phyloP scores from a whole-genome alignment of 2,888 invertebrate species.

The Ctena decussata region DNA sequence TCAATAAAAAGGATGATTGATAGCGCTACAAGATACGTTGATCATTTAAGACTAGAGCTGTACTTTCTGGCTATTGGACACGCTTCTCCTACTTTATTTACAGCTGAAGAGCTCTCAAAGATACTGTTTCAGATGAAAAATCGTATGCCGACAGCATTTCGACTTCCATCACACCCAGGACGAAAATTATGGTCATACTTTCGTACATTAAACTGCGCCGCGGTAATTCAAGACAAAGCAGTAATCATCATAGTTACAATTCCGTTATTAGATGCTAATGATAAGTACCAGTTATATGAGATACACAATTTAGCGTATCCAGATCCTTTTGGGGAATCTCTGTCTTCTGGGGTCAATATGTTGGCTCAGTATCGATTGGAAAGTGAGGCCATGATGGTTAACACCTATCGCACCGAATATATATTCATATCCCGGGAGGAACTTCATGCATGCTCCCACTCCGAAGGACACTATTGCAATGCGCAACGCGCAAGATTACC shows the following conservation, averaged over 20 bases:
- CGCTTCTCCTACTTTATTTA: neutral
- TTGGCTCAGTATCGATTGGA: neutral
- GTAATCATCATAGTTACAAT: neutral
- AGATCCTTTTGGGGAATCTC: neutral
- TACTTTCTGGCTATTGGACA: neutral
- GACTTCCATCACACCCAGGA: neutral
- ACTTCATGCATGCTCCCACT: neutral
- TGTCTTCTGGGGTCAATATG: neutral
- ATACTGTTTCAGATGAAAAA: neutral
- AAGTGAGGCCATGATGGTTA: neutral
- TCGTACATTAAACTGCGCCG: neutral
- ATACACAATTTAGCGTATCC: neutral
- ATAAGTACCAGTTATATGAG: neutral
- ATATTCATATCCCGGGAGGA: neutral
- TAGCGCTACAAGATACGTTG: neutral
- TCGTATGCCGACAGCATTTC: neutral
- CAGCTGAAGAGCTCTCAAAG: neutral
- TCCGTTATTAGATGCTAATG: neutral
- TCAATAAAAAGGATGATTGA: neutral
- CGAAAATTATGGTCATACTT: neutral
- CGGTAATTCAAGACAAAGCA: neutral
- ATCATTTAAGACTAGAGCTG: neutral
- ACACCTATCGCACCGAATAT: neutral
- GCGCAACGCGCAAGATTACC: neutral
- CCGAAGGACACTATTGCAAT: neutral